phyloP scores from a whole-genome alignment of 2,888 invertebrate genomes.

The Sphaerolaimus hirsutus region DNA sequence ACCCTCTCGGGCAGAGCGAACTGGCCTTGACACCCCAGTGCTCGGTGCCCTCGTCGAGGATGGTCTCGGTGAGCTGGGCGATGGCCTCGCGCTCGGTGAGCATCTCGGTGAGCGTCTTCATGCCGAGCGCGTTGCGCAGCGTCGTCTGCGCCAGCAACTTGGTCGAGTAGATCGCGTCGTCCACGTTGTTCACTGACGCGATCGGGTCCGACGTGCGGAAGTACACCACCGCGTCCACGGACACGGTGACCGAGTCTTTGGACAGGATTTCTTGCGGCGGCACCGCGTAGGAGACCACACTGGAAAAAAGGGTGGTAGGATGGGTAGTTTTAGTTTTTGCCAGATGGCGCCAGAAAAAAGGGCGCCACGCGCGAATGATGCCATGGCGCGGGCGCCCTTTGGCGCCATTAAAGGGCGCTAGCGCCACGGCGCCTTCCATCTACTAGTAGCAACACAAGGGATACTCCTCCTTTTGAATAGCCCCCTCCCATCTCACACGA shows the following conservation, averaged over 20 bases:
- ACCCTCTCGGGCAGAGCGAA: background rate
- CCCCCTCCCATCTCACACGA: too few species aligned
- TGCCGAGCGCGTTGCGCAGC: constrained; percentile 56
- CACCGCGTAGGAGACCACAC: constrained; percentile 23
- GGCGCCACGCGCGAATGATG: too few species aligned
- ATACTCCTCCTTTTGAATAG: too few species aligned
- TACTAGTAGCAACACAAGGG: too few species aligned
- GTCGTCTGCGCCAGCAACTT: constrained; percentile 36
- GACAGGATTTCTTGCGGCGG: constrained; percentile 25
- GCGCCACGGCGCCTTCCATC: too few species aligned
- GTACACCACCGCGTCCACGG: constrained; percentile 20
- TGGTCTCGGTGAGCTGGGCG: constrained; percentile 24
- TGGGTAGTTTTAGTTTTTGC: too few species aligned
- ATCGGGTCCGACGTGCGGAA: constrained; percentile 21
- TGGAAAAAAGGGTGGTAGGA: background rate
- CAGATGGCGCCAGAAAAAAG: too few species aligned
- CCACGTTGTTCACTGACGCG: constrained; percentile 25
- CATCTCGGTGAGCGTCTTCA: constrained; percentile 80
- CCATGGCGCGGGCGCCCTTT: too few species aligned
- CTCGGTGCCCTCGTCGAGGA: constrained; percentile 25
- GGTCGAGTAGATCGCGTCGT: constrained; percentile 38
- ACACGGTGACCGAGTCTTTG: constrained; percentile 22
- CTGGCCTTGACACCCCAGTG: constrained; percentile 25
- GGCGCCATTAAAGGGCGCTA: too few species aligned
- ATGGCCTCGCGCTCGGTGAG: constrained; percentile 61